Evolutionary conservation across 1,140 invertebrate genomes (phyloP), one percentile per base, ranked within the genome.

Genomic region (Drosophila albomicans): DNA sequence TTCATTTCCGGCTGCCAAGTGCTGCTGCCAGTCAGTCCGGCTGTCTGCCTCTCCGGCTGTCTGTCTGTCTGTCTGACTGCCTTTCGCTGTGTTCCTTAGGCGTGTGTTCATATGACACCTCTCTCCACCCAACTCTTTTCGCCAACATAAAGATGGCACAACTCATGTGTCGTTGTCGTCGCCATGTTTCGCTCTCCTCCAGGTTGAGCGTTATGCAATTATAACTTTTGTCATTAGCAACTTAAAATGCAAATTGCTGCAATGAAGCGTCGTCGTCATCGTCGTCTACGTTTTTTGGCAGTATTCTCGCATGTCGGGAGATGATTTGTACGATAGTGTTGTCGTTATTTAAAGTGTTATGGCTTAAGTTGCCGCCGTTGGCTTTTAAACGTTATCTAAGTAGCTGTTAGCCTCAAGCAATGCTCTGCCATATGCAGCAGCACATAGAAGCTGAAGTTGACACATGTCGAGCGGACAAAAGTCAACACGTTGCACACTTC

Each of bases 201-300:
- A 89, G 62, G 85, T 66, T 79, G 86, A 85, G 75, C 85, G 86
- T 89, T 89, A 88, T 89, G 85, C 85, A 88, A 88, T 88, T 88
- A 89, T 89, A 89, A 89, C 85, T 89, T 89, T 89, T 89, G 85
- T 89, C 85, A 89, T 89, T 89, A 89, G 85, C 85, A 89, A 89
- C 85, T 89, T 89, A 89, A 89, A 89, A 89, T 89, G 85, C 85
- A 89, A 89, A 89, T 89, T 89, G 86, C 85, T 81, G 85, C 85
- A 89, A 89, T 89, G 85, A 89, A 89, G 85, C 85, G 85, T 85
- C 69, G 81, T 85, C 67, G 63, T 57, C 69, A 78, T 81, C 69
- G 81, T 81, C 67, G 66, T 57, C 63, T n/a, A n/a, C 63, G 71
- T 73, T 75, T 75, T 74, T 73, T 46, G 56, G 68, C 64, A 73